Base-by-base conservation (phyloP, 2,888 invertebrate species). In the Ectemnius continuus region DNA sequence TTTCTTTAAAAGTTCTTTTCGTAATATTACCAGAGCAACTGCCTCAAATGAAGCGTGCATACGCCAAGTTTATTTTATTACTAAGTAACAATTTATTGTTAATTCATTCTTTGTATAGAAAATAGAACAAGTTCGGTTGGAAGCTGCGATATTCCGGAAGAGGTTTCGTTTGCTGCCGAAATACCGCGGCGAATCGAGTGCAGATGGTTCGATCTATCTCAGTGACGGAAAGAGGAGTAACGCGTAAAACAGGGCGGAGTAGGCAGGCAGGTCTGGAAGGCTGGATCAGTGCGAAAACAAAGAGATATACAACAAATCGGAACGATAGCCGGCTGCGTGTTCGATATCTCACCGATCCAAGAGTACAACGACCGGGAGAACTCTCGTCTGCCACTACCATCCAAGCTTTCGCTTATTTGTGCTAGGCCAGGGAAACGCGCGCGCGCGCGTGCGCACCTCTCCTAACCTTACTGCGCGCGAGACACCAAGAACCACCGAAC, bases 321-420 rank as follows among this genome's bases (percentile, higher is more conserved):
- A 14, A 23, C 67, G 66, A 60, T 60, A 57, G 23, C n/a, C 2
- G 26, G n/a, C 36, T 63, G 62, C 20, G 61, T 36, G 65, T 46
- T 71, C 77, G 63, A 66, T 74, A 74, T 76, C 76, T 79, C 61
- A 47, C 16, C 70, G 70, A 70, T 67, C 67, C 47, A 57, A 20
- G 62, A 57, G 72, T 72, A 67, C 74, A 67, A 67, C 64, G 64
- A 63, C 63, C 64, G 67, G 58, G 64, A 65, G 28, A 56, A 16
- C 26, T 52, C 26, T 52, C 16, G n/a, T 20, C 6, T 14, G 36
- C 45, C 45, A 18, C 8, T 46, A 16, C 13, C 8, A 36, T 36
- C 13, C n/a, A 67, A 48, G 57, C 61, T 58, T 20, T 36, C 65
- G 60, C 48, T 75, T 67, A 69, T 78, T 78, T 63, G 67, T 62